Evolutionary conservation across 2,113 vertebrate species (phyloP), one percentile per base, ranked within the genome.

Genomic region (Dromiciops gliroides): DNA sequence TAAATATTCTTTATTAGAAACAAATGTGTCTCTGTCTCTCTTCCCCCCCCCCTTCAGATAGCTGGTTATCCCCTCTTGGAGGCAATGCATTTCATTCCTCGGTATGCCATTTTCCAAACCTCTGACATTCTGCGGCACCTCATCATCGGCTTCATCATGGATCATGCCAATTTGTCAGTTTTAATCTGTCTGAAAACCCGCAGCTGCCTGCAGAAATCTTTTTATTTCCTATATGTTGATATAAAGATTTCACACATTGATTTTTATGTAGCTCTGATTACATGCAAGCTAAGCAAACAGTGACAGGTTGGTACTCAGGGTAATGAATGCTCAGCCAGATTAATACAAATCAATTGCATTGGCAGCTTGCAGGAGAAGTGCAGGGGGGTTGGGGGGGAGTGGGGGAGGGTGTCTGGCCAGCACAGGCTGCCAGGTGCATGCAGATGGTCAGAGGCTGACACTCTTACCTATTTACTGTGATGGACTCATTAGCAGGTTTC

Each of bases 391-490:
- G 94, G 91, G 91, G 95, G 92, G 95, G 93, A 60, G 0, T 90
- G 92, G 95, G 92, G 92, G 91, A 48, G 94, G 90, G 91, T 95
- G 93, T 96, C 93, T 97, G 97, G 96, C 95, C 93, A 96, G 96
- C 94, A 90, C 0, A 7, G 19, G 12, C 95, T 96, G 97, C 97
- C 97, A 97, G 97, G 94, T 94, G 92, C 97, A 97, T 96, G 97
- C 97, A 97, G 97, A 98, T 97, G 97, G 97, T 96, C 95, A 91
- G 95, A 97, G 94, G 92, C 97, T 95, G 96, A 96, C 97, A 97
- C 92, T 96, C 95, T 97, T 97, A 96, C 97, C 97, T 97, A 97
- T 97, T 98, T 96, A 97, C 96, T 94, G 97, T 97, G 97, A 98
- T 97, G 95, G 95, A 94, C 97, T 98, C 97, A 97, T 98, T 98